A percentile compares a stretch with the other conserved stretches of the same genome.
phyloP scores from a whole-genome alignment of 2,797 vertebrate species.

The Oreochromis mossambicus region DNA sequence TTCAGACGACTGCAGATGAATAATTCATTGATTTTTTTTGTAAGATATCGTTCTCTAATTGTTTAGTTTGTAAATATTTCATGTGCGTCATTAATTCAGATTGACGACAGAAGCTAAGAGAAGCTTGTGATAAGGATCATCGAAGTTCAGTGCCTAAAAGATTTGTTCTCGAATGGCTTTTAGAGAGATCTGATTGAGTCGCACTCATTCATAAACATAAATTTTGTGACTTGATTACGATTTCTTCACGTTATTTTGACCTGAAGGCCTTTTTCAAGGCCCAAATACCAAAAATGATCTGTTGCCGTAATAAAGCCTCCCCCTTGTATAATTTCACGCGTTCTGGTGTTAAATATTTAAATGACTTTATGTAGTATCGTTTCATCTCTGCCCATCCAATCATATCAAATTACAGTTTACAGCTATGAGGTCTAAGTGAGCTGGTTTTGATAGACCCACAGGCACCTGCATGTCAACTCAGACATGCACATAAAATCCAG shows the following conservation, averaged over 20 bases:
- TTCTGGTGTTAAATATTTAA: constrained; percentile 22
- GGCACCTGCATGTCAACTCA: constrained; percentile 11
- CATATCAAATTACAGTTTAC: constrained; percentile 44
- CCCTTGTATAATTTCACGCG: background rate
- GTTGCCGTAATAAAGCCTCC: background rate
- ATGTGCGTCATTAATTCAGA: constrained; percentile 70
- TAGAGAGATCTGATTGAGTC: background rate
- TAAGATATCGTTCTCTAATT: constrained; percentile 78
- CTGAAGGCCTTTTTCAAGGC: background rate
- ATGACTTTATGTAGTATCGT: background rate
- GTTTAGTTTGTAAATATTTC: constrained; percentile 79
- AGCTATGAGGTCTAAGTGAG: constrained; percentile 25
- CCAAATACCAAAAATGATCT: background rate
- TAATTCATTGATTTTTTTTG: constrained; percentile 78
- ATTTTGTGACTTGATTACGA: background rate
- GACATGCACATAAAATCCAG: background rate
- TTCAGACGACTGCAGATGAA: constrained; percentile 69
- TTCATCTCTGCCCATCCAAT: constrained; percentile 9
- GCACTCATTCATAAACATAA: background rate
- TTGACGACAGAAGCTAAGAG: constrained; percentile 57
- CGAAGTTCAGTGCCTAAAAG: constrained; percentile 9
- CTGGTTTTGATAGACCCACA: constrained; percentile 43
- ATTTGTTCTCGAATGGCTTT: background rate
- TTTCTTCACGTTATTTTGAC: background rate
- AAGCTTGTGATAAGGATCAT: constrained; percentile 21